Evolutionary conservation across 2,113 vertebrate species (phyloP).

Genomic region (Chlorodrepanis virens): DNA sequence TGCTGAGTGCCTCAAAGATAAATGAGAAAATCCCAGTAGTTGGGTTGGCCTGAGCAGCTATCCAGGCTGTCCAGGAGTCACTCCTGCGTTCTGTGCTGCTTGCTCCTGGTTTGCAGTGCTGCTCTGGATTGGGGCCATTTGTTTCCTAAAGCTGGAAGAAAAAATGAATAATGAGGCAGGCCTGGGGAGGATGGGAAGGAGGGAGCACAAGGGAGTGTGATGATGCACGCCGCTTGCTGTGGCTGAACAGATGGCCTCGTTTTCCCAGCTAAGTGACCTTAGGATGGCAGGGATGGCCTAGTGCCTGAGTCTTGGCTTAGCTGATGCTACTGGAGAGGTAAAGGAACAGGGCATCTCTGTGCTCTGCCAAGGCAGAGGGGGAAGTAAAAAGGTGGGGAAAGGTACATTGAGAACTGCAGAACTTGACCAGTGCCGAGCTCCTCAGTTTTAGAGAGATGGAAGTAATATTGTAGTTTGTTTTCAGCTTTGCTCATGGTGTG

Average conservation of each 20-base stretch:
- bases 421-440: accelerated
- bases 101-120: not conserved
- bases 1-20: not conserved
- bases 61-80: not conserved
- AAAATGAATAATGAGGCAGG: accelerated
- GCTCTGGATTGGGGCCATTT: not conserved
- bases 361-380: not conserved
- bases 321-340: not conserved
- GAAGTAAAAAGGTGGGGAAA: not conserved
- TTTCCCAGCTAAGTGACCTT: not conserved
- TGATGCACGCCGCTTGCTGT: not conserved
- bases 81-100: not conserved
- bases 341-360: not conserved
- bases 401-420: accelerated
- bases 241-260: not conserved
- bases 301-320: not conserved
- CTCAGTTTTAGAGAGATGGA: not conserved
- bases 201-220: accelerated
- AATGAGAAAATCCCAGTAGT: accelerated
- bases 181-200: not conserved
- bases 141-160: not conserved
- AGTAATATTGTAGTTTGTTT: accelerated
- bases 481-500: not conserved
- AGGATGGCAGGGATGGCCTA: not conserved
- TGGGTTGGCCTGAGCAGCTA: not conserved